phyloP scores from a whole-genome alignment of 2,888 invertebrate species.

The Physocephala rufipes region DNA sequence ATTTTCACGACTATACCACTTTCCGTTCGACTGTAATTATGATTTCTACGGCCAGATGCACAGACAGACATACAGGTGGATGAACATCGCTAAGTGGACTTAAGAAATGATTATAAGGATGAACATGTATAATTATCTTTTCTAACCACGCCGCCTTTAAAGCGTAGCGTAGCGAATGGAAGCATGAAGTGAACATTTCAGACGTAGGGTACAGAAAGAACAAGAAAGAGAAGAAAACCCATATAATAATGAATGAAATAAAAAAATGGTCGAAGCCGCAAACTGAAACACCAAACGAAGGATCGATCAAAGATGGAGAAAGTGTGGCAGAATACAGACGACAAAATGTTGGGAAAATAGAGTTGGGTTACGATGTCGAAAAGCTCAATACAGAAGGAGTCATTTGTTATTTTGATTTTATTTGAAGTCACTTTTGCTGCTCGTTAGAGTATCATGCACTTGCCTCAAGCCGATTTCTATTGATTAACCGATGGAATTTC shows the following conservation, averaged over 20 bases:
- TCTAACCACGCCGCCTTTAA: no score
- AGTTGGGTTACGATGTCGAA: slow-evolving; percentile 57
- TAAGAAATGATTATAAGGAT: no score
- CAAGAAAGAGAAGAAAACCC: slow-evolving; percentile 23
- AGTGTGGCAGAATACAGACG: slow-evolving; percentile 36
- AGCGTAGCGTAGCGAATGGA: no score
- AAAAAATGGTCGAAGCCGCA: slow-evolving; percentile 19
- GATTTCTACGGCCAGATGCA: no score
- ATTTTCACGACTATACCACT: no score
- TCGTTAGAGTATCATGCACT: neutral
- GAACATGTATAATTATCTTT: no score
- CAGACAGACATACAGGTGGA: no score
- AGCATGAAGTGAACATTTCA: no score
- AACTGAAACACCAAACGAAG: slow-evolving; percentile 22
- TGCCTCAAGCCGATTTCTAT: neutral
- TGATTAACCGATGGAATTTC: slow-evolving; percentile 4
- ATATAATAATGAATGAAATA: slow-evolving; percentile 11
- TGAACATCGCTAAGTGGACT: no score
- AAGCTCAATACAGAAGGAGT: slow-evolving; percentile 50
- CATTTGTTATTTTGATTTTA: slow-evolving; percentile 48
- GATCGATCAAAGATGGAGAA: slow-evolving; percentile 34
- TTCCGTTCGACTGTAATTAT: no score
- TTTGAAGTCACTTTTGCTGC: slow-evolving; percentile 21
- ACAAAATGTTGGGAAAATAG: slow-evolving; percentile 48
- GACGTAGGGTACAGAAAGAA: no score